These are phyloP conservation scores for Agraylea sexmaculata DNA, from an alignment of 1,140 invertebrate species.

Conservation along the genomic window DNA sequence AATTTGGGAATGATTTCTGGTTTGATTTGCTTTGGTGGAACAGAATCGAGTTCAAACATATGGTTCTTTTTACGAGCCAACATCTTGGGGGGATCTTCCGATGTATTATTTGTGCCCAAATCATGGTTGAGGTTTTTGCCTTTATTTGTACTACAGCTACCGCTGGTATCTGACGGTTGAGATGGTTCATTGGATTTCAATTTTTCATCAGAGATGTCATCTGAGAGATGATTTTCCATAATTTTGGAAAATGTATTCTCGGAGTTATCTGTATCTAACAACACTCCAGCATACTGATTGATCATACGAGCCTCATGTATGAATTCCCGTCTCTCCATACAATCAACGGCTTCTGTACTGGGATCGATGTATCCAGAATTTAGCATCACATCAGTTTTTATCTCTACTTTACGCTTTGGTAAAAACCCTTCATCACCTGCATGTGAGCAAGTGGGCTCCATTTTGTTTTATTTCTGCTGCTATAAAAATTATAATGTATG, in stretches of 20 bases:
- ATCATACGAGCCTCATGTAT: slow-evolving; percentile 34
- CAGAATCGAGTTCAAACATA: too few species aligned
- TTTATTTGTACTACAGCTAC: not conserved
- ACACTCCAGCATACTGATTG: slow-evolving; percentile 33
- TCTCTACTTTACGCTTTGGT: slow-evolving; percentile 8
- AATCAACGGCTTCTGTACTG: slow-evolving; percentile 22
- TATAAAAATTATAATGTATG: too few species aligned
- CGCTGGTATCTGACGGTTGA: not conserved
- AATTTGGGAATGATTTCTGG: too few species aligned
- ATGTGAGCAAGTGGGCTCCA: too few species aligned
- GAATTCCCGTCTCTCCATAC: slow-evolving; percentile 34
- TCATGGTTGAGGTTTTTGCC: slow-evolving; percentile 8
- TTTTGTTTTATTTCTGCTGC: too few species aligned
- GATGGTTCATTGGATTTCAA: not conserved
- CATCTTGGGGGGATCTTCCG: too few species aligned
- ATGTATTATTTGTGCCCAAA: slow-evolving; percentile 1
- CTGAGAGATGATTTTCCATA: slow-evolving; percentile 2
- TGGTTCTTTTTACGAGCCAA: too few species aligned
- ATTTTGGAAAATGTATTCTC: slow-evolving; percentile 29
- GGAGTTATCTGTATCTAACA: slow-evolving; percentile 31
- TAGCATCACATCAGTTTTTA: not conserved
- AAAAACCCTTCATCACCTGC: too few species aligned
- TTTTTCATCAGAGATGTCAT: not conserved
- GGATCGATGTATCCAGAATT: not conserved
- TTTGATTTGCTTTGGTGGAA: too few species aligned